Conservation (phyloP, 2,113 vertebrate genomes). For the Smithornis capensis region DNA sequence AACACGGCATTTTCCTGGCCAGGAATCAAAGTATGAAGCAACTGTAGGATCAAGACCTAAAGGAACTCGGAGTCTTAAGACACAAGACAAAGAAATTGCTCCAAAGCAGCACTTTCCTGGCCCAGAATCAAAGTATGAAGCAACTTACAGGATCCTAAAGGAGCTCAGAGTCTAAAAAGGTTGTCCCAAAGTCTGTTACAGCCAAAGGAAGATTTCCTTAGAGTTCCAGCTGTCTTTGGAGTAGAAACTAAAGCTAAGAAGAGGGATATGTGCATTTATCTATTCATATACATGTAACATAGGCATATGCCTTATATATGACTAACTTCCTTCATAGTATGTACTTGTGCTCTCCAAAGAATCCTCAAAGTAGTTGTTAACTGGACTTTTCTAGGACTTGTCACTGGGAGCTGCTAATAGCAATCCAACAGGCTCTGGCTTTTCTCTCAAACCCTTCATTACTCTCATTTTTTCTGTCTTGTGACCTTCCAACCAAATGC, state of each 20-base stretch:
- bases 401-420: background rate
- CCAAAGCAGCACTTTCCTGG: background rate
- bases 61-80: background rate
- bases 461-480: background rate
- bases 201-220: background rate
- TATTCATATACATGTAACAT: rapidly evolving
- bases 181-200: background rate
- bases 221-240: background rate
- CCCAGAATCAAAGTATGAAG: background rate
- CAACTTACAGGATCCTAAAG: background rate
- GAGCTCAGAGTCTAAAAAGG: background rate
- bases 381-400: background rate
- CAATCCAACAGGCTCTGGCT: background rate
- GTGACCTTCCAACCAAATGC: background rate
- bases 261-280: background rate
- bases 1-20: background rate
- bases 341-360: background rate
- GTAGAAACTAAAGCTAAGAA: background rate
- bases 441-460: background rate
- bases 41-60: background rate
- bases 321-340: background rate
- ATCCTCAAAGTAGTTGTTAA: background rate
- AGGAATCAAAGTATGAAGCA: background rate
- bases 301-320: background rate
- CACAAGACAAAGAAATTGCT: background rate